Evolutionary conservation across 2,888 invertebrate species (phyloP).

Genomic region (Callimorpha dominula): DNA sequence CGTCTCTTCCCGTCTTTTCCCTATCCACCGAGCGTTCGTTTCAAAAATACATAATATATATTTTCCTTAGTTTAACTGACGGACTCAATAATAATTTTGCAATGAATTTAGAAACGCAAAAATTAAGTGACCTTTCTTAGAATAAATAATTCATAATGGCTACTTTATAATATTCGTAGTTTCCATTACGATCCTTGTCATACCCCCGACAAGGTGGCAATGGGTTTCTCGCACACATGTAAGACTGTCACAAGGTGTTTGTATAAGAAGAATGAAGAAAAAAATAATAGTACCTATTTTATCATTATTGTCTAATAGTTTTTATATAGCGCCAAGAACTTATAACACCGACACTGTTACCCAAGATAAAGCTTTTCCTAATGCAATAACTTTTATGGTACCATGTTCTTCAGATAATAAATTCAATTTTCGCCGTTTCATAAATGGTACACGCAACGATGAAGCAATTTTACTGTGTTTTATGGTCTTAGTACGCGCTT

Average conservation of each 20-base stretch:
- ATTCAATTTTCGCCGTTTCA: constrained; percentile 32
- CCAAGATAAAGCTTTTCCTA: constrained; percentile 13
- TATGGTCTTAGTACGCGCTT: constrained; percentile 31
- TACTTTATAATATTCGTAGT: neutral
- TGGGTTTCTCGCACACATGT: neutral
- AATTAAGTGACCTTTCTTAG: neutral
- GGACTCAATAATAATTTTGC: neutral
- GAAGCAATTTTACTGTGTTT: constrained; percentile 26
- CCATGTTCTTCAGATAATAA: constrained; percentile 38
- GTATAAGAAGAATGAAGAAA: neutral
- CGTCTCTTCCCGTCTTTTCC: too few species aligned
- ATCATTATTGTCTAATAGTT: neutral
- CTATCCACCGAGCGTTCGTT: too few species aligned
- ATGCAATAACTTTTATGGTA: constrained; percentile 27
- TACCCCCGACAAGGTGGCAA: neutral
- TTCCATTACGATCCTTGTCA: neutral
- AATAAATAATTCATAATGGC: neutral
- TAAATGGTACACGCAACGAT: constrained; percentile 35
- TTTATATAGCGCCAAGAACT: neutral
- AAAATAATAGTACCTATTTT: constrained; percentile 3
- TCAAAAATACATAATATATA: neutral
- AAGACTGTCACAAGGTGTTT: neutral
- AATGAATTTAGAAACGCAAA: neutral
- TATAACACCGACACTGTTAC: constrained; percentile 2
- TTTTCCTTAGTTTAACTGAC: neutral